Base-by-base conservation (phyloP, 2,113 vertebrate species). In the Parus major region DNA sequence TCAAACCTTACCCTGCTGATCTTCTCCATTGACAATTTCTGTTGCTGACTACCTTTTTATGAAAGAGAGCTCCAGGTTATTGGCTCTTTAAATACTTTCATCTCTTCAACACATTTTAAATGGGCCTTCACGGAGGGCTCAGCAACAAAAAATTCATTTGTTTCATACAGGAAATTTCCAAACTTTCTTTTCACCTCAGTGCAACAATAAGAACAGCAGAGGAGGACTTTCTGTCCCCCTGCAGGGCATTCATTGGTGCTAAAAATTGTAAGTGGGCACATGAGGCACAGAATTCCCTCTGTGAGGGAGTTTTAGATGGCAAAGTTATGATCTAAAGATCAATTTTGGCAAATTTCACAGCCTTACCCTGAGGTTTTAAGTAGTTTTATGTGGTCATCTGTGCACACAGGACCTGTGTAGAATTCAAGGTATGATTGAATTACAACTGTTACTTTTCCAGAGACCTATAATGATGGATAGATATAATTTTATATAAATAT, bases 381-480 rank as follows among this genome's bases (percentile, higher is more conserved):
- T 81, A 68, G 39, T 71, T 82, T 42, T 15, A 15, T 72, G 21
- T 68, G 47, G 29, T 78, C 57, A 46, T 69, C 39, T 80, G 31
- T 70, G 36, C 52, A 59, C 46, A 92, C 33, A 63, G 24, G 52
- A 80, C 82, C 61, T 91, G 41, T 83, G 56, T 56, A 50, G 69
- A 96, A 77, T 63, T 73, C 65, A 91, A 97, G 97, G 97, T 98
- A 97, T 98, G 97, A 98, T 97, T 98, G 98, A 98, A 65, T 92
- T 91, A 86, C 88, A 96, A 55, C 52, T 57, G 25, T 91, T 59
- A 94, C 88, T 97, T 95, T 82, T 82, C 63, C 57, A 82, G 64
- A 92, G 55, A 83, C 49, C 64, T 96, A 97, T 98, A 98, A 97
- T 97, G 96, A 98, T 97, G 96, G 95, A 97, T 89, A 98, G 98